Conservation (phyloP, 2,797 vertebrate species). For the Parotocinclus haroldoi region DNA sequence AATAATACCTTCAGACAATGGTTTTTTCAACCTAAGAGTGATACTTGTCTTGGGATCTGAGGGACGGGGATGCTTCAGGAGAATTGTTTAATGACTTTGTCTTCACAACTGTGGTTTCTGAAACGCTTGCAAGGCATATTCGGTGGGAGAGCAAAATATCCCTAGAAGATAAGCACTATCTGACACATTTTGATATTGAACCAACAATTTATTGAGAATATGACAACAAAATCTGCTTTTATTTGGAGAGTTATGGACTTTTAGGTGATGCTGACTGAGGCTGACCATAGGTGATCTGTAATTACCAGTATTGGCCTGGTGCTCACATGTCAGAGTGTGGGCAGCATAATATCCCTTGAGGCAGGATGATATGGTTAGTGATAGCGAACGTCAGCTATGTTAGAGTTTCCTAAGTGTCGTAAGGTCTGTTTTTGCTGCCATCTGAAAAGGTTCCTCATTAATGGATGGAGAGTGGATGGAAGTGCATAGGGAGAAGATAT, state of each 20-base stretch:
- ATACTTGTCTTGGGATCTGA: neutral
- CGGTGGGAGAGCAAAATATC: neutral
- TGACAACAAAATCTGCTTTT: constrained; percentile 4
- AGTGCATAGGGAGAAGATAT: too few species aligned
- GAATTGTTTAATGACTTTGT: neutral
- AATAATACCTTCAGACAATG: neutral
- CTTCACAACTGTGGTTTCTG: too few species aligned
- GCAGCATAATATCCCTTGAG: too few species aligned
- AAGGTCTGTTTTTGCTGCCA: too few species aligned
- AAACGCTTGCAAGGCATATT: constrained; percentile 1
- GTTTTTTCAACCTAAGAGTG: neutral
- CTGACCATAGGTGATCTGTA: neutral
- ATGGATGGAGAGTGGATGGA: too few species aligned
- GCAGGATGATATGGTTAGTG: neutral
- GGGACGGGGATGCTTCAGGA: neutral
- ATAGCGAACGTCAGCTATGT: neutral
- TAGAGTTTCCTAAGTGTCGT: too few species aligned
- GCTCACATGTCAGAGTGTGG: neutral
- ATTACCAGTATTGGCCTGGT: neutral
- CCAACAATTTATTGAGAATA: constrained; percentile 5
- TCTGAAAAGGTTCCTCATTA: too few species aligned
- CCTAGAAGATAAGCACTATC: too few species aligned
- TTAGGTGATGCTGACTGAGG: neutral
- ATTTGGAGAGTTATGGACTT: neutral
- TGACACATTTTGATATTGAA: too few species aligned